Percentiles rank a stretch among this genome's conserved stretches.
These are phyloP conservation scores for Acanthornis magna DNA, from an alignment of 2,797 vertebrate genomes.

Conservation along the genomic window DNA sequence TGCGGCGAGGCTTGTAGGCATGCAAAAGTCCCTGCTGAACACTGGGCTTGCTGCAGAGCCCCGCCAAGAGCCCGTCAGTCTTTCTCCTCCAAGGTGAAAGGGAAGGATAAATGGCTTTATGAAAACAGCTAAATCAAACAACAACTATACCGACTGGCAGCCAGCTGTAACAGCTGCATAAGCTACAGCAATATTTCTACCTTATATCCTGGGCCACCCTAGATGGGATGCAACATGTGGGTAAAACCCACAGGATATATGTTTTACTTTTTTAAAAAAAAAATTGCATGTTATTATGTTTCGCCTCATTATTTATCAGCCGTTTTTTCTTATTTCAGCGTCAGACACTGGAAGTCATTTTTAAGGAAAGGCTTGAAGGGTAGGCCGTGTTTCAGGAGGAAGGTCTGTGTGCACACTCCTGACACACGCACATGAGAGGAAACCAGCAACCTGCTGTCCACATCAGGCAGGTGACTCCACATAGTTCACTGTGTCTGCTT, in stretches of 20 bases:
- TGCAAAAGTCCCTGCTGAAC: background rate
- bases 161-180: background rate
- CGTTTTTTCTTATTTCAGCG: background rate
- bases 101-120: constrained; percentile 13
- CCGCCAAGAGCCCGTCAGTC: background rate
- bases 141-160: background rate
- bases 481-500: background rate
- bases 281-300: background rate
- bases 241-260: background rate
- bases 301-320: background rate
- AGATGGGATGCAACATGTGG: background rate
- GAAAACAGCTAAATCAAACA: constrained; percentile 32
- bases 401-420: rapidly evolving
- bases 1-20: rapidly evolving
- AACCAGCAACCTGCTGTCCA: background rate
- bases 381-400: background rate
- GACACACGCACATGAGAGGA: rapidly evolving
- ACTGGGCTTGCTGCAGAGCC: background rate
- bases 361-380: background rate
- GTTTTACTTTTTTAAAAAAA: background rate
- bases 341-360: background rate
- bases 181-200: background rate
- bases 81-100: constrained; percentile 24
- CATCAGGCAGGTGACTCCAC: background rate
- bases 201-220: background rate